These are phyloP conservation scores for Ormyrus pomaceus DNA, from an alignment of 2,888 invertebrate genomes.

Conservation along the genomic window DNA sequence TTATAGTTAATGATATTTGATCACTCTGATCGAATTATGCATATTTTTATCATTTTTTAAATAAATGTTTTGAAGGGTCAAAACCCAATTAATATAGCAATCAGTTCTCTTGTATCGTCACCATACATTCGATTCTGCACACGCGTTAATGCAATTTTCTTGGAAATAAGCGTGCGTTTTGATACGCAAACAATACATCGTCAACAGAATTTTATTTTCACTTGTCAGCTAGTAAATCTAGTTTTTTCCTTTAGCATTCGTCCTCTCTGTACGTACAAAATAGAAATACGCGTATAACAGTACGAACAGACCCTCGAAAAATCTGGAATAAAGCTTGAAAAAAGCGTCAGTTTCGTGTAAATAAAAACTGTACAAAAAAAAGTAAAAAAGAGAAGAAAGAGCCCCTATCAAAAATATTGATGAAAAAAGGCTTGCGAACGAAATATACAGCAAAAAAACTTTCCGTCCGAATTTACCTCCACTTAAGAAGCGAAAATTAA, in stretches of 20 bases:
- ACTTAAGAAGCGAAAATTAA: neutral
- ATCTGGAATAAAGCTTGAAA: slow-evolving; percentile 1
- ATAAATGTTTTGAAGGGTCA: no score
- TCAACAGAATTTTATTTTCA: neutral
- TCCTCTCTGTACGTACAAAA: neutral
- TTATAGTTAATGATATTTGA: no score
- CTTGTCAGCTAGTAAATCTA: neutral
- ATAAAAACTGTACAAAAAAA: slow-evolving; percentile 6
- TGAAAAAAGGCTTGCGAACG: slow-evolving; percentile 4
- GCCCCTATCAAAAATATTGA: slow-evolving; percentile 21
- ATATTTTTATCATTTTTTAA: no score
- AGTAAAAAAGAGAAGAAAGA: neutral
- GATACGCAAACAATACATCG: slow-evolving; percentile 18
- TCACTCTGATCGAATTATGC: no score
- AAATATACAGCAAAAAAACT: slow-evolving; percentile 10
- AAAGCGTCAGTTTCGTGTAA: neutral
- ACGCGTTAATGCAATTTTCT: no score
- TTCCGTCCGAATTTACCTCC: neutral
- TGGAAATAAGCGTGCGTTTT: no score
- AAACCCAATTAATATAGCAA: no score
- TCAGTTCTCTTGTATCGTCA: no score
- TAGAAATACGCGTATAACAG: neutral
- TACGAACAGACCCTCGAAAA: slow-evolving; percentile 4
- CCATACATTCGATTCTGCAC: no score
- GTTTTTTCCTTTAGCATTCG: neutral